Evolutionary conservation across 2,888 invertebrate species (phyloP), one percentile per base, ranked within the genome.

Genomic region (Cerceris rybyensis): DNA sequence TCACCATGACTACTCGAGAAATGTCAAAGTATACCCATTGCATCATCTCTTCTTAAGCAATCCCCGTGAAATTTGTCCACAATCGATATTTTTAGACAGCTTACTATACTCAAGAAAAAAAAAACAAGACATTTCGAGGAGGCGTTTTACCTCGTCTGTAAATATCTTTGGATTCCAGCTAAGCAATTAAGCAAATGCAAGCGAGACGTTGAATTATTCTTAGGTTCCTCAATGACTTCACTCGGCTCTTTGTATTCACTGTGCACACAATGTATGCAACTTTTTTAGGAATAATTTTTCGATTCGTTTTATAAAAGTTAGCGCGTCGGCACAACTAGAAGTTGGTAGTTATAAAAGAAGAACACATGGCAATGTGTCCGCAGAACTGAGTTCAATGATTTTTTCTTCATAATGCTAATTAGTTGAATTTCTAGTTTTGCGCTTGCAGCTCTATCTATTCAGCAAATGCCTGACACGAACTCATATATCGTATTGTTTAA

Each of bases 231-330:
- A 11, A 28, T 17, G 39, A 57, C 7, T 57, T 57, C 46, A n/a
- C 39, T 11, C 41, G 14, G 13, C 2, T 80, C 76, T 83, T 74
- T 72, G 64, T 72, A 79, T 87, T 86, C 84, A 82, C 77, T 80
- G 84, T 84, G 80, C 84, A 84, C 79, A 42, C 41, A 68, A 67
- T 39, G 55, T 70, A 63, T 72, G 82, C 78, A 78, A 75, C 66
- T 60, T 72, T 60, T 50, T 55, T 77, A 76, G 77, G 80, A 80
- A 82, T 75, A 77, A 69, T 80, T 63, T 50, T 46, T 54, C 75
- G 72, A 54, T 61, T 82, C 59, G 55, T 75, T 41, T 28, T 46
- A 49, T 46, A 72, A 68, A 63, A 69, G 57, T 75, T 42, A 59
- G 66, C 57, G 60, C 67, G 61, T 16, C 59, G 52, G 71, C 74